Base-by-base conservation (phyloP, 1,140 invertebrate species). In the Manduca sexta region DNA sequence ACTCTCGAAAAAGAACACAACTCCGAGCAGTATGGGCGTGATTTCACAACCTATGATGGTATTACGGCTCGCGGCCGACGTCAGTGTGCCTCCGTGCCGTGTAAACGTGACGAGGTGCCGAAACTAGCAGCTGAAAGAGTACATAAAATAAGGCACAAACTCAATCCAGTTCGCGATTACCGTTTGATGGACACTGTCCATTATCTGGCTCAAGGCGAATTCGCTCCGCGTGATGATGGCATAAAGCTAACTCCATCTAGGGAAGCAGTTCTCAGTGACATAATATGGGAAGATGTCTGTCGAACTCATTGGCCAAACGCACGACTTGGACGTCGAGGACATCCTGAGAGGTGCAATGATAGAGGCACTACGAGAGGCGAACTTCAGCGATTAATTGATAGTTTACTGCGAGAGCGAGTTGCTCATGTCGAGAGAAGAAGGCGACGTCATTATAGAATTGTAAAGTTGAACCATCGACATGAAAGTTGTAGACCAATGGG, bases 281-380 rank as follows among this genome's bases (percentile, higher is more conserved):
- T 85, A 17, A 85, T 85, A 47, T 84, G 72, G 70, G 82, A 85
- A 63, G 82, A 85, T 51, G 82, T 85, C n/a, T 85, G 79, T 57
- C 64, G 82, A 8, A 82, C 82, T 6, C 79, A 85, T 45, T 85
- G 82, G 82, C 82, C 82, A 1, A 79, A 70, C 39, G 61, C 78
- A 17, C 58, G 82, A 26, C 62, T 85, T 11, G 68, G 70, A 26
- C 74, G 77, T 31, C 64, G 79, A 6, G 42, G 59, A 6, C 73
- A 79, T 40, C 39, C 64, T 15, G 82, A 81, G 30, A 69, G 78
- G 44, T 69, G 55, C 41, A 71, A 55, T 17, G 82, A 81, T 18
- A 69, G 78, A 47, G 67, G 55, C 42, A 71, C 56, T 15, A 72
- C 71, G 2, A 60, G 80, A 55, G 62, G 62, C 21, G 80, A 85